These are phyloP conservation scores for Plagodis dolabraria DNA, from an alignment of 2,888 invertebrate species.

Conservation along the genomic window DNA sequence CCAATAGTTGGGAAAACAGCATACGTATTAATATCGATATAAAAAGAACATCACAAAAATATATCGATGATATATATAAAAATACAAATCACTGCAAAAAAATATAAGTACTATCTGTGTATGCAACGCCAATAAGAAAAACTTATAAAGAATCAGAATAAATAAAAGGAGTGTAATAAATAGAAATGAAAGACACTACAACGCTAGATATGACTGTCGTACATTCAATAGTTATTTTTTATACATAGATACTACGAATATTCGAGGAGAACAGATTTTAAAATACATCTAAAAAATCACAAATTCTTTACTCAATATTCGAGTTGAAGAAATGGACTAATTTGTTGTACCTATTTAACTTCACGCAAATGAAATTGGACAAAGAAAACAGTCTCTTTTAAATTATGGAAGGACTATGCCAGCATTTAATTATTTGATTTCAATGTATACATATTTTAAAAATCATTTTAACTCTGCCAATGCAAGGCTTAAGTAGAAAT, in stretches of 20 bases:
- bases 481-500: neutral
- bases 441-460: neutral
- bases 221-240: constrained; percentile 35
- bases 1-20: constrained; percentile 8
- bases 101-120: constrained; percentile 44
- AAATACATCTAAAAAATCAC: constrained; percentile 35
- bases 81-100: constrained; percentile 27
- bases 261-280: constrained; percentile 38
- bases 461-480: too few species aligned
- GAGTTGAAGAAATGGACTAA: constrained; percentile 33
- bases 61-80: constrained; percentile 23
- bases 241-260: constrained; percentile 34
- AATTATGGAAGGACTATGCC: neutral
- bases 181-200: constrained; percentile 30
- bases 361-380: constrained; percentile 8
- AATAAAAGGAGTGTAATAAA: constrained; percentile 35
- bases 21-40: constrained; percentile 4
- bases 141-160: constrained; percentile 31
- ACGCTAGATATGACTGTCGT: constrained; percentile 38
- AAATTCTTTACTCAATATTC: constrained; percentile 28
- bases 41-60: constrained; percentile 24
- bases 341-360: constrained; percentile 10
- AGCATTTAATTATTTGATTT: neutral
- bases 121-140: constrained; percentile 39
- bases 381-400: constrained; percentile 7